Evolutionary conservation across 30 jellyfish, hydroid and myxozoan genomes (phyloP).

Genomic region (Aurelia coerulea): DNA sequence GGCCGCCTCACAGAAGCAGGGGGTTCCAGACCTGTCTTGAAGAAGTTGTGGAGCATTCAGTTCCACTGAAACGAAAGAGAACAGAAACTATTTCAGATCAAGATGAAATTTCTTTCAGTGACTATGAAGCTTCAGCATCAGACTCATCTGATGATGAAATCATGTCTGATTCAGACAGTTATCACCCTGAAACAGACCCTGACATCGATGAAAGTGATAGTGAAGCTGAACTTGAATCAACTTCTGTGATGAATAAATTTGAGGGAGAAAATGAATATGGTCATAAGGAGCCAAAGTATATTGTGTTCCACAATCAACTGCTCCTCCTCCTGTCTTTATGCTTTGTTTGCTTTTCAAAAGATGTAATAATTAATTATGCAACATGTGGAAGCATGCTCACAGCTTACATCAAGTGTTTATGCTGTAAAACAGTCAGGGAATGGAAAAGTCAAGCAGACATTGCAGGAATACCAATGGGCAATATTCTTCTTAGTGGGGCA

Average conservation of each 20-base stretch:
- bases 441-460: constrained; percentile 59
- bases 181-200: constrained; percentile 13
- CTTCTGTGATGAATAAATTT: constrained; percentile 5
- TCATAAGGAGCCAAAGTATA: constrained; percentile 52
- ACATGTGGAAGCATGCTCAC: no score
- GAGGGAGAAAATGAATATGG: constrained; percentile 11
- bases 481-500: constrained; percentile 61
- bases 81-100: constrained; percentile 7
- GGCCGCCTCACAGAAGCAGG: no score
- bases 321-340: constrained; percentile 13
- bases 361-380: no score
- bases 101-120: constrained; percentile 9
- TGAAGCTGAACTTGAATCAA: constrained; percentile 22
- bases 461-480: constrained; percentile 41
- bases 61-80: constrained; percentile 9
- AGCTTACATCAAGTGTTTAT: no score
- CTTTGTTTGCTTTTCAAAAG: constrained; percentile 7
- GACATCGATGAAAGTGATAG: constrained; percentile 18
- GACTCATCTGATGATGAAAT: constrained; percentile 19
- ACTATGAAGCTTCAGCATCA: constrained; percentile 22
- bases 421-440: constrained; percentile 49
- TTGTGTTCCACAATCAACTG: constrained; percentile 37
- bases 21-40: constrained; percentile 24
- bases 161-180: constrained; percentile 28
- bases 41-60: constrained; percentile 15